These are phyloP conservation scores for Cochlearius cochlearius DNA, from an alignment of 2,113 vertebrate genomes.

Conservation along the genomic window DNA sequence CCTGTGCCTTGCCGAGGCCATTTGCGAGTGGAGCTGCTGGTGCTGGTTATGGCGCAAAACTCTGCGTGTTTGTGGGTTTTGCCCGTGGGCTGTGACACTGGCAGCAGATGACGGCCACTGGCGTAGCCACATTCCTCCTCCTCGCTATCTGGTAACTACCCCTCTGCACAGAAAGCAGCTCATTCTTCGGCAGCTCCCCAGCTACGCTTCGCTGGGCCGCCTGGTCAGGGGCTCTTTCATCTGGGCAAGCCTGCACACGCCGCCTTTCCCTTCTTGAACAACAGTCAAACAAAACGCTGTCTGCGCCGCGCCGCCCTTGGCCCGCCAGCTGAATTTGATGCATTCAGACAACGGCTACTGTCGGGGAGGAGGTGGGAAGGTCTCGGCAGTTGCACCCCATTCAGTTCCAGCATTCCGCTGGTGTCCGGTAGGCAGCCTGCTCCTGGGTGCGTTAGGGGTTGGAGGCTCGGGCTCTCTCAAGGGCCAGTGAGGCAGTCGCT, in stretches of 20 bases:
- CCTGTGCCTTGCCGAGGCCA: neutral
- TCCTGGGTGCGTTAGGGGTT: accelerated
- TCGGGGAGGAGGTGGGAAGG: neutral
- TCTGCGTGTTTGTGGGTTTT: neutral
- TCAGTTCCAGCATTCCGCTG: neutral
- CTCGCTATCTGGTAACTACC: neutral
- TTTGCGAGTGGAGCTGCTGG: neutral
- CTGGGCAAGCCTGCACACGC: neutral
- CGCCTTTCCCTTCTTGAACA: neutral
- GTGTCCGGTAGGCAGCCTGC: neutral
- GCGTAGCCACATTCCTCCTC: neutral
- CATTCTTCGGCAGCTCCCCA: neutral
- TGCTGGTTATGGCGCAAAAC: neutral
- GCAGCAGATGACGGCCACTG: neutral
- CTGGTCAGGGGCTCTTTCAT: neutral
- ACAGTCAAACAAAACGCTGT: neutral
- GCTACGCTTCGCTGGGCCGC: neutral
- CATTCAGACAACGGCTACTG: neutral
- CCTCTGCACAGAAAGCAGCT: neutral
- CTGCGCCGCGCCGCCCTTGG: neutral
- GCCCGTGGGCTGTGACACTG: neutral
- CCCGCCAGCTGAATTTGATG: neutral
- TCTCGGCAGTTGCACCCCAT: neutral
- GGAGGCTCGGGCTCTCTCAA: neutral
- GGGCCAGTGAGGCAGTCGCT: neutral